These are phyloP conservation scores for Gallinago undulata DNA, from an alignment of 2,113 vertebrate genomes.

Conservation along the genomic window DNA sequence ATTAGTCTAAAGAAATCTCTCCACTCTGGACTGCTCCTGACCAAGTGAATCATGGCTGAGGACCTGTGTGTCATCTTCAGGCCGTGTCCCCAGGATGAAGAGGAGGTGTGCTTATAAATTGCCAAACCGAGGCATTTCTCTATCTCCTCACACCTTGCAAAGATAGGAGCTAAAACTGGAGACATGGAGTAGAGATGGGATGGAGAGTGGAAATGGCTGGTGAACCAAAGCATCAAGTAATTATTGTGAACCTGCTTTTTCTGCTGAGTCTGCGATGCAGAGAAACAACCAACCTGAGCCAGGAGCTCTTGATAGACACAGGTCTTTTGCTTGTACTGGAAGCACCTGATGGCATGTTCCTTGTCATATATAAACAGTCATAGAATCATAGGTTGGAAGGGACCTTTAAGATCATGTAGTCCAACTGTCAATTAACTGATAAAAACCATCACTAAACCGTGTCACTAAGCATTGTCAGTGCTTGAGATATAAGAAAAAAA, in stretches of 20 bases:
- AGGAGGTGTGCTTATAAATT: neutral
- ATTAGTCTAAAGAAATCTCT: neutral
- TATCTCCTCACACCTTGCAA: neutral
- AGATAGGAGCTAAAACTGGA: neutral
- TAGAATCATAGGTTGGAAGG: no score
- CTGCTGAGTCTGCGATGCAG: neutral
- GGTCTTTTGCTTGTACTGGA: neutral
- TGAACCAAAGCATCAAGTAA: neutral
- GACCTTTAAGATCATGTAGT: no score
- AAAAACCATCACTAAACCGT: no score
- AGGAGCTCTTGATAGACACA: neutral
- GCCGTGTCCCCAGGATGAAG: neutral
- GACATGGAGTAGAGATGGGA: neutral
- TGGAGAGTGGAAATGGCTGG: neutral
- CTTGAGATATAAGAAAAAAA: neutral
- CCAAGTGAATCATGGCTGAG: neutral
- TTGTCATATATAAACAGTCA: neutral
- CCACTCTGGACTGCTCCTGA: neutral
- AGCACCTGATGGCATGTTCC: neutral
- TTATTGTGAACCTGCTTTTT: neutral
- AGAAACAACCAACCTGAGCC: neutral
- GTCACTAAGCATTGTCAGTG: neutral
- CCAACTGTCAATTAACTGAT: no score
- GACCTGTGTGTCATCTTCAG: neutral
- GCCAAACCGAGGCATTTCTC: neutral